phyloP scores from a whole-genome alignment of 2,888 invertebrate species.

The Agrochola lota region DNA sequence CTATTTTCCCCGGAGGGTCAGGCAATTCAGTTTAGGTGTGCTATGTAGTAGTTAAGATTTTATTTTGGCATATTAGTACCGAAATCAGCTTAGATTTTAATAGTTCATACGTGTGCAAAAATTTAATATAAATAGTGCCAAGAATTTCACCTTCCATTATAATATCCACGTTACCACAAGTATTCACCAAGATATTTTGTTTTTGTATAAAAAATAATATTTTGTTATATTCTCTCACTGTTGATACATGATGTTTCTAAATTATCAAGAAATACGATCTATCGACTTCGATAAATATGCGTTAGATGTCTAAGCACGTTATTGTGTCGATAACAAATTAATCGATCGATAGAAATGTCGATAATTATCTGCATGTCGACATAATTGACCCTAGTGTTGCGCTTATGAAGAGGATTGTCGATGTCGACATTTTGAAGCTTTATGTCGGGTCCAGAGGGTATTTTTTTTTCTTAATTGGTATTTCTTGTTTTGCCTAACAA shows the following conservation, averaged over 20 bases:
- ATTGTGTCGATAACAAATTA: constrained; percentile 50
- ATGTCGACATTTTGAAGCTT: constrained; percentile 44
- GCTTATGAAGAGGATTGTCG: constrained; percentile 42
- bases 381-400: constrained; percentile 53
- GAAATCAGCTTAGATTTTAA: background rate
- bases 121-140: constrained; percentile 40
- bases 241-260: constrained; percentile 3
- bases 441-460: constrained; percentile 56
- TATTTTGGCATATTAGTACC: constrained; percentile 14
- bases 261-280: constrained; percentile 39
- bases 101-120: background rate
- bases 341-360: constrained; percentile 39
- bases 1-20: too few species aligned
- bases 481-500: background rate
- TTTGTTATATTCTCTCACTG: constrained; percentile 22
- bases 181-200: constrained; percentile 1
- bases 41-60: background rate
- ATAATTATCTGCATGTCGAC: constrained; percentile 46
- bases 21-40: background rate
- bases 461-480: constrained; percentile 7
- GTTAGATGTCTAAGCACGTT: constrained; percentile 61
- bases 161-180: constrained; percentile 15
- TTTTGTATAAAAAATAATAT: constrained; percentile 8
- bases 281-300: constrained; percentile 55
- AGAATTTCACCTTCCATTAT: constrained; percentile 19